Evolutionary conservation across 1,140 invertebrate species (phyloP), one percentile per base, ranked within the genome.

Genomic region (Drosophila kanapiae): DNA sequence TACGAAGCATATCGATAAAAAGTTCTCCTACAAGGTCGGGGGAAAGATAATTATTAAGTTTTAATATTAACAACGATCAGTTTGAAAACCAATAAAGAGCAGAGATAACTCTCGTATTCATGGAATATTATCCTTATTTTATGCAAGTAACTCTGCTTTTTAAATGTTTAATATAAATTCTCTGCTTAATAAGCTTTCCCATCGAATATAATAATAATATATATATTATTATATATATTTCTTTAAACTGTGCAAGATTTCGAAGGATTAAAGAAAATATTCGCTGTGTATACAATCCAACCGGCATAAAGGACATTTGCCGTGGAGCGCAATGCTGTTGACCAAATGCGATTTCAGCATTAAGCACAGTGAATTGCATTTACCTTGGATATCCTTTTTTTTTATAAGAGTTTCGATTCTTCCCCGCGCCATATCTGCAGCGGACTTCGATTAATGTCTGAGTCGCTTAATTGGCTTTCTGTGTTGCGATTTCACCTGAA

Each of bases 401-500:
- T 59, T 51, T 53, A 40, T 14, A 37, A 7, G 35, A 61, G 48
- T 23, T 68, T 16, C 62, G 58, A 23, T 68, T 16, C 62, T 53
- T 14, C 27, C 35, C 16, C 29, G 51, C 60, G 58, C 61, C 48
- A 71, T 79, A 76, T 82, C 63, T 54, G 57, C 42, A 72, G 59
- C 71, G 63, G 62, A 70, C 80, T 84, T 80, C 77, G 84, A 88
- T 87, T 87, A 87, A 79, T 83, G 80, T 48, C 67, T 67, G 75
- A 69, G 54, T 80, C 77, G 80, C 65, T 82, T 87, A 87, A 87
- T 87, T 87, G 84, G 86, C 84, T 88, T 87, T 88, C 84, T 80
- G 80, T 87, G 84, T 88, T 80, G 77, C 84, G 80, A 78, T 88
- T 87, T 80, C 51, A 88, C 72, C 77, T 88, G 84, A 61, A 84